Base-by-base conservation (phyloP, 2,797 vertebrate genomes). In the Mus caroli region DNA sequence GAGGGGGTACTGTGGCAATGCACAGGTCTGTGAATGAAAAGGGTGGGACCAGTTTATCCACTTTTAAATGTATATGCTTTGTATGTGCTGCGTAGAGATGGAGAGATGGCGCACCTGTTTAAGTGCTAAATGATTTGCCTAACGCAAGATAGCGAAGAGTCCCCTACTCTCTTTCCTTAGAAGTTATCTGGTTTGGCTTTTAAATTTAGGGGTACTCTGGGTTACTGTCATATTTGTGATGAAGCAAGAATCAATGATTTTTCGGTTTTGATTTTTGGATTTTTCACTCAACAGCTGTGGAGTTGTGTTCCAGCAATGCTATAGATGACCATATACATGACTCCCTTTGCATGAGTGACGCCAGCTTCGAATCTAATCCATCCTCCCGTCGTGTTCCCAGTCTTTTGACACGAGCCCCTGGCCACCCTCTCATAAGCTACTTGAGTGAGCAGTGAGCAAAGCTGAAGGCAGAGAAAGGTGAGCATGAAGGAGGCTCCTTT, bases 51-150 rank as follows among this genome's bases (percentile, higher is more conserved):
- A 75, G 12, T 91, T 78, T 91, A 58, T 58, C 50, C 22, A 37
- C 83, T 79, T 93, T 62, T 58, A 69, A 31, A 60, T 88, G 73
- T 79, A 52, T 79, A 54, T 91, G n/a, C 24, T 67, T 91, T 79
- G 46, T 43, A 20, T 67, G 37, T 62, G 86, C 69, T 69, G 19
- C 77, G 43, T 79, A 71, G 7, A n/a, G 17, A 69, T 69, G 14
- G 64, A 69, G 15, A 69, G 15, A 37, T 37, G 17, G 34, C 67
- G 19, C 67, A 19, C 67, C 67, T 71, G 67, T n/a, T n/a, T 71
- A 71, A n/a, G 17, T 71, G 67, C 34, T 71, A 71, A 78, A 52
- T 31, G 9, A 17, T 69, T 92, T 60, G 10, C 13, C 54, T 62
- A 50, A 58, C 28, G 10, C 50, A 89, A 76, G n/a, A 62, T 34